phyloP scores from a whole-genome alignment of 2,888 invertebrate species.

The Enchytraeus crypticus region DNA sequence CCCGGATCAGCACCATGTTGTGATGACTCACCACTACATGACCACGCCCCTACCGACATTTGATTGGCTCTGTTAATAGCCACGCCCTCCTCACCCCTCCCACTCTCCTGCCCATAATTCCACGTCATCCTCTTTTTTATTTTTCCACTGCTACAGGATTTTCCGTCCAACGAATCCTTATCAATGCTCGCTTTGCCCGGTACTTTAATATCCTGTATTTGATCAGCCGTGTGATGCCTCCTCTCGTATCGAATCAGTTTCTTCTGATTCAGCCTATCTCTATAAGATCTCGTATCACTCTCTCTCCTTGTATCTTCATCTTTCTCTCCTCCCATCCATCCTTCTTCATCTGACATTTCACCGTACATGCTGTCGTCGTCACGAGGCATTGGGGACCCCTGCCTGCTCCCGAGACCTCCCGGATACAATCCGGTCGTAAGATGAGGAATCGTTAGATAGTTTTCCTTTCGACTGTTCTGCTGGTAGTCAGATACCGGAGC shows the following conservation, averaged over 20 bases:
- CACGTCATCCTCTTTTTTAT: constrained; percentile 60
- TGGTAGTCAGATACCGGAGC: not conserved
- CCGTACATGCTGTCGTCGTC: not conserved
- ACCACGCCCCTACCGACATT: constrained; percentile 33
- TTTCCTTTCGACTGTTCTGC: not conserved
- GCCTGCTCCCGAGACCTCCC: not conserved
- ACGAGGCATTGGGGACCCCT: not conserved
- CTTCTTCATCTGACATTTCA: not conserved
- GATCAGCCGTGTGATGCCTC: constrained; percentile 61
- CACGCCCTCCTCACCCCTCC: constrained; percentile 38
- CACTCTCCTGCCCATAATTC: constrained; percentile 52
- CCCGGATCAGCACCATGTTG: constrained; percentile 48
- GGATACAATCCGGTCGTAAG: not conserved
- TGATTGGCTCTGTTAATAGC: constrained; percentile 30
- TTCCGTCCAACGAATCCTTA: constrained; percentile 31
- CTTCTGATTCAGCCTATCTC: constrained; percentile 40
- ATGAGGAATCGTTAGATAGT: not conserved
- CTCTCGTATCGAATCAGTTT: constrained; percentile 42
- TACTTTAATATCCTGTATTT: constrained; percentile 57
- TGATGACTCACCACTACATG: constrained; percentile 38
- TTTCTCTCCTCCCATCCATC: not conserved
- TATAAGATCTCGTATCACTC: not conserved
- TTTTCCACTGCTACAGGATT: constrained; percentile 42
- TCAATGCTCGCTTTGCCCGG: constrained; percentile 17
- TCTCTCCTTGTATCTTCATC: not conserved